Conservation (phyloP, 1,140 invertebrate genomes). For the Calosoma granatense region DNA sequence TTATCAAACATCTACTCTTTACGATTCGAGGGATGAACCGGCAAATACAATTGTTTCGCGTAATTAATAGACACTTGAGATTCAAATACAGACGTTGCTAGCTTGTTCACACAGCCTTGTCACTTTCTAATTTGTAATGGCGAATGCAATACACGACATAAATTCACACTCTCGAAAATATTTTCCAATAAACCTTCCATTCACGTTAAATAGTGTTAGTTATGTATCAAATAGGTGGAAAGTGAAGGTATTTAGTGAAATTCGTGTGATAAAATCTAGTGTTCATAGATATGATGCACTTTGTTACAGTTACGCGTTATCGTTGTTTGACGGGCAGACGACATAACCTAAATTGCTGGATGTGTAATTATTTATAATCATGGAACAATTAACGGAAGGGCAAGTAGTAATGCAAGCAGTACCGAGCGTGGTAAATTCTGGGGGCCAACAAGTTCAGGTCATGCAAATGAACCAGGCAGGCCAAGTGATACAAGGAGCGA, state of each 20-base stretch:
- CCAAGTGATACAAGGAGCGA: conserved; percentile 34
- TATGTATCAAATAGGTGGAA: not conserved
- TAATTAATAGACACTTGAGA: not conserved
- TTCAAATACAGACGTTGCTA: not conserved
- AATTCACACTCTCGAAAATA: not conserved
- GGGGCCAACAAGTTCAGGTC: conserved; percentile 32
- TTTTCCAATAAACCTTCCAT: not conserved
- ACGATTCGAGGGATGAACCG: conserved; percentile 23
- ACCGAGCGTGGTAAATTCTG: conserved; percentile 20
- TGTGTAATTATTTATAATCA: too few relatives aligned
- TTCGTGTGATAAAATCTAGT: too few relatives aligned
- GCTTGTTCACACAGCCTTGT: not conserved
- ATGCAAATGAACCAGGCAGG: conserved; percentile 31
- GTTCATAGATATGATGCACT: too few relatives aligned
- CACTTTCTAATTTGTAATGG: conserved; percentile 16
- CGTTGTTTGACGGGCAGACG: not conserved
- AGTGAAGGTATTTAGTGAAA: too few relatives aligned
- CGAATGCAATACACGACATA: conserved; percentile 12
- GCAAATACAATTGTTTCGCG: conserved; percentile 20
- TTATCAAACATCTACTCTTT: conserved; percentile 46
- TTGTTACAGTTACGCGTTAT: too few relatives aligned
- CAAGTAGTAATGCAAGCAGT: conserved; percentile 33
- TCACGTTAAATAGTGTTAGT: not conserved
- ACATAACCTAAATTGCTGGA: not conserved
- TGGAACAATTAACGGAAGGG: conserved; percentile 33